Base-by-base conservation (phyloP, 2,888 invertebrate genomes). In the Eupithecia exiguata region DNA sequence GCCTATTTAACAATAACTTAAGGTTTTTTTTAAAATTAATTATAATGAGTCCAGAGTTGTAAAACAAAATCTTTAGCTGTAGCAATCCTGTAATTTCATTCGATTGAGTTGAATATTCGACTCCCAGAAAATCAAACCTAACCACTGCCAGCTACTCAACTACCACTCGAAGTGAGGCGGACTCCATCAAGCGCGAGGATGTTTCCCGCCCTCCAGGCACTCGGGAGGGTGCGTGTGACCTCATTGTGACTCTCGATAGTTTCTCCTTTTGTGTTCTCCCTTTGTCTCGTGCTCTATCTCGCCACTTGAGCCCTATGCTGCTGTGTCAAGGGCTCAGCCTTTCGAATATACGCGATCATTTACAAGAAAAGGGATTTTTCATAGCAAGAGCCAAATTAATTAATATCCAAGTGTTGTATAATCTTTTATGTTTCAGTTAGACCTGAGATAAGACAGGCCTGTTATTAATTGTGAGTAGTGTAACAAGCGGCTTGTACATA, bases 251-350 rank as follows among this genome's bases (percentile, higher is more conserved):
- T 61, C 76, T 74, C 68, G 75, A 78, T 78, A 75, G 79, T 77
- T 79, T 77, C 74, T 76, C 68, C 73, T 75, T 76, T 72, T 78
- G 74, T 71, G 63, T n/a, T 46, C 43, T 68, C 69, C 63, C 69
- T 63, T 49, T 69, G 74, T 68, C 65, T 58, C 77, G 79, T 79
- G 79, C 76, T 75, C 74, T 78, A 79, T 79, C 79, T 67, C 69
- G 2, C 25, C 72, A 72, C 78, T 75, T n/a, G 68, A 69, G 61
- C 58, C 53, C 63, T 49, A 66, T 36, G 14, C 68, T 40, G 25
- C 65, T 75, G 71, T 68, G 77, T 71, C 74, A 38, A 71, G 36
- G 66, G 66, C 68, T 18, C n/a, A 21, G 40, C 66, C 66, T 10
- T 71, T 25, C 18, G 65, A 53, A 70, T 46, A 68, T 63, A 70